A percentile compares a stretch with the other conserved stretches of the same genome.
Evolutionary conservation across 2,888 invertebrate genomes (phyloP).

Genomic region (Ectobius pallidus): DNA sequence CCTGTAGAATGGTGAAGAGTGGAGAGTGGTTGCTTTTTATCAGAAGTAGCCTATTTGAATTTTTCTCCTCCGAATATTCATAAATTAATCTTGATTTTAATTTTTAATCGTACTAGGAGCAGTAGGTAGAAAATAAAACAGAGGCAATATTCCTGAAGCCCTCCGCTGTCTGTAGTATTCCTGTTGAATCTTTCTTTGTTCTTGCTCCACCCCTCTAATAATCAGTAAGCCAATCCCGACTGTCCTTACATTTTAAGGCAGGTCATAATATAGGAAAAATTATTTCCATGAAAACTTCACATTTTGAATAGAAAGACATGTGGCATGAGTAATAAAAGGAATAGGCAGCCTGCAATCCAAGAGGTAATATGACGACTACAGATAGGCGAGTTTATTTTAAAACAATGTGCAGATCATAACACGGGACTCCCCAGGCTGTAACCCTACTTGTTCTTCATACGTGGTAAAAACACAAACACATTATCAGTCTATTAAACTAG

Average conservation of each 20-base stretch:
- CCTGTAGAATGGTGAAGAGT: no score
- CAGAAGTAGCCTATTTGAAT: neutral
- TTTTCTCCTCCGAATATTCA: neutral
- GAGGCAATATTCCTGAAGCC: neutral
- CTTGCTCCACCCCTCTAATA: neutral
- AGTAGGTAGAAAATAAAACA: neutral
- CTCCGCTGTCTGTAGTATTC: neutral
- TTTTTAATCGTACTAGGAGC: neutral
- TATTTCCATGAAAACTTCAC: slow-evolving; percentile 1
- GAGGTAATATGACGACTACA: neutral
- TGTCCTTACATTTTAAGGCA: slow-evolving; percentile 13
- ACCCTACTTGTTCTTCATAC: no score
- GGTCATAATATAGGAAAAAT: slow-evolving; percentile 1
- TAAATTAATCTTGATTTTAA: neutral
- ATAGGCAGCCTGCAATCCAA: neutral
- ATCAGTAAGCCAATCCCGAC: neutral
- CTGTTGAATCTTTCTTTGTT: slow-evolving; percentile 3
- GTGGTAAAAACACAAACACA: no score
- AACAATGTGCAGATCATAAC: no score
- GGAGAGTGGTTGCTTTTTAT: no score
- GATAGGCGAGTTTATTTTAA: neutral
- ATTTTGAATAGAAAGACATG: neutral
- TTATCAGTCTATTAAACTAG: no score
- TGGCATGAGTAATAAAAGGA: neutral
- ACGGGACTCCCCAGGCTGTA: no score